These are phyloP conservation scores for Enteromius unitaeniatus DNA, from an alignment of 2,797 vertebrate species.

Conservation along the genomic window DNA sequence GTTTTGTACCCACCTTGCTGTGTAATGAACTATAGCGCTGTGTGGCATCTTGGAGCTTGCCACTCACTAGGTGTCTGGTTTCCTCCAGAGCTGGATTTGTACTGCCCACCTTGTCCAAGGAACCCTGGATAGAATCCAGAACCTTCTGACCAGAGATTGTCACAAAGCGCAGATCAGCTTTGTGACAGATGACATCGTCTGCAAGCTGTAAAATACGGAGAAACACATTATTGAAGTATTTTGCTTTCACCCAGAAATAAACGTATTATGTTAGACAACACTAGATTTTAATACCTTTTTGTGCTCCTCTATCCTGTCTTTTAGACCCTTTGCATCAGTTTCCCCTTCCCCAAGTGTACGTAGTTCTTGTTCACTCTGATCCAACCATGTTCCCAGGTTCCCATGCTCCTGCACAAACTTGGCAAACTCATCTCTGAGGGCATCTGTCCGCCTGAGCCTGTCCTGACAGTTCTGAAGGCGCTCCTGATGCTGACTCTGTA, in stretches of 20 bases:
- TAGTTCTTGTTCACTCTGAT: constrained; percentile 86
- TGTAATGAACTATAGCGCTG: constrained; percentile 88
- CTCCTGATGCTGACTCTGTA: constrained; percentile 83
- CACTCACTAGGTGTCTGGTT: constrained; percentile 82
- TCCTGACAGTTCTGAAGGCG: constrained; percentile 83
- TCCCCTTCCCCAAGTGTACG: constrained; percentile 78
- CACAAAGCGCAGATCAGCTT: constrained; percentile 94
- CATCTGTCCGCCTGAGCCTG: constrained; percentile 83
- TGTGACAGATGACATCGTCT: constrained; percentile 96
- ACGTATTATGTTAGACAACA: background rate
- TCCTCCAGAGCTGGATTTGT: constrained; percentile 72
- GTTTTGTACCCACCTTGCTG: constrained; percentile 80
- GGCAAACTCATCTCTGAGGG: constrained; percentile 86
- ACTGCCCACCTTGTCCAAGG: constrained; percentile 73
- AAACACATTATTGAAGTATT: constrained; percentile 13
- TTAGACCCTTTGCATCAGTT: constrained; percentile 76
- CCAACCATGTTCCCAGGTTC: constrained; percentile 87
- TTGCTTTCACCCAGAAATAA: background rate
- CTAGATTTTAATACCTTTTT: constrained; percentile 77
- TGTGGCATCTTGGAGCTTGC: constrained; percentile 86
- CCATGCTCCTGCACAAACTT: constrained; percentile 91
- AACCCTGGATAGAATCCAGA: constrained; percentile 81
- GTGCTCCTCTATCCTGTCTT: constrained; percentile 81
- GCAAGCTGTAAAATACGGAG: constrained; percentile 70
- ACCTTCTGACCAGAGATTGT: constrained; percentile 97